These are phyloP conservation scores for Lordiphosa fenestrarum DNA, from an alignment of 2,888 invertebrate genomes.

Conservation along the genomic window DNA sequence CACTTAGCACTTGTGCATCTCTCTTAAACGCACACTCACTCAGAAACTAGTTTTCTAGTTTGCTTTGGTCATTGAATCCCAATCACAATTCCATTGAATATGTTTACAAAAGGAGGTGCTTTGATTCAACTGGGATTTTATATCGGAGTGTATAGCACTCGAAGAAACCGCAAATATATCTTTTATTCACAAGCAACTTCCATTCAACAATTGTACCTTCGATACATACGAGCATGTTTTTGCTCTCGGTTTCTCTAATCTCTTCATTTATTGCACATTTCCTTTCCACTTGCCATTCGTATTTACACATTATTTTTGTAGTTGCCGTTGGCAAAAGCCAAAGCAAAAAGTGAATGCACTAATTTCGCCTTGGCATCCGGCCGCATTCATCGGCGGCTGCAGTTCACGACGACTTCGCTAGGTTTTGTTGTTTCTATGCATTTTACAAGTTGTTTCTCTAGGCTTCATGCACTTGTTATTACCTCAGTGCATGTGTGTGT, in stretches of 20 bases:
- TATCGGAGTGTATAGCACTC: not conserved
- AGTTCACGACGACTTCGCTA: conserved; percentile 38
- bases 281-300: conserved; percentile 43
- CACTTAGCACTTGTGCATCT: conserved; percentile 41
- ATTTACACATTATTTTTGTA: conserved; percentile 31
- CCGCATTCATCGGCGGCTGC: conserved; percentile 56
- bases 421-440: conserved; percentile 37
- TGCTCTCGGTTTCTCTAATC: conserved; percentile 33
- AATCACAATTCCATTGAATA: conserved; percentile 15
- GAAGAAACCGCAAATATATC: not conserved
- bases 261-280: conserved; percentile 31
- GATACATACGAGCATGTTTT: conserved; percentile 21
- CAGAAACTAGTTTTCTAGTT: conserved; percentile 49
- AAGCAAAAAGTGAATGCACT: conserved; percentile 77
- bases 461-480: conserved; percentile 37
- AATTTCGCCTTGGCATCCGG: conserved; percentile 78
- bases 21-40: not conserved
- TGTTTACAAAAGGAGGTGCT: not conserved
- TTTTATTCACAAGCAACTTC: not conserved
- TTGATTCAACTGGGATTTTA: not conserved
- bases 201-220: not conserved
- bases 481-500: conserved; percentile 1
- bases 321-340: conserved; percentile 45
- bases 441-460: conserved; percentile 41
- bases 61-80: conserved; percentile 18